Evolutionary conservation across 2,888 invertebrate genomes (phyloP), one percentile per base, ranked within the genome.

Genomic region (Caenorhabditis angaria): DNA sequence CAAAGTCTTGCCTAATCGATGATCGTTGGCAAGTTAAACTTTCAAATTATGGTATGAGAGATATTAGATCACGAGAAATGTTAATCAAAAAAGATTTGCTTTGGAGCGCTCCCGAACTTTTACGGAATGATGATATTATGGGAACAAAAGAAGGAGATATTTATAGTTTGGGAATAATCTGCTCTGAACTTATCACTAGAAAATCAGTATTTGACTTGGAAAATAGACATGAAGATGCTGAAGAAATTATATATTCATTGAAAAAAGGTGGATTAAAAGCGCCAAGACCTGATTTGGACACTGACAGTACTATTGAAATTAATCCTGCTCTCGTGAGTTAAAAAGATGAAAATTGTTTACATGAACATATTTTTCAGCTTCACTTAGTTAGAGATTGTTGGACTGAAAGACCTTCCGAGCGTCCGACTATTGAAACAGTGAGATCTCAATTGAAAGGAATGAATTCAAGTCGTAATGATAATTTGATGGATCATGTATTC

Each of bases 401-500:
- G 83, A 54, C 74, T 14, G 83, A 83, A 41, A 71, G 61, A 48
- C 76, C 81, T 27, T 64, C 68, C 10, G 75, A 84, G 55, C 48
- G 83, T 2, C 83, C 83, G 20, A 69, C 58, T 18, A 74, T 83
- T 28, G 69, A 76, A 32, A 70, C 77, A 27, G 61, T 79, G 12
- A 69, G 67, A 50, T 63, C 58, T 22, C 12, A 69, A 22, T 54
- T 72, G 57, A 68, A 41, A 60, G 60, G 62, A 29, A 68, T 73
- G 73, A 47, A 28, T 20, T 29, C 55, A 25, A 60, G 66, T 48
- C 61, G 78, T 47, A 81, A 77, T 18, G 64, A 68, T 8, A 83
- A 83, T 65, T 65, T 83, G 18, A 83, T 83, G 82, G 83, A 83
- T 64, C 82, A 83, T 64, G 82, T 83, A 22, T 83, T 83, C 73